Evolutionary conservation across 2,797 vertebrate species (phyloP).

Genomic region (Notamacropus eugenii): DNA sequence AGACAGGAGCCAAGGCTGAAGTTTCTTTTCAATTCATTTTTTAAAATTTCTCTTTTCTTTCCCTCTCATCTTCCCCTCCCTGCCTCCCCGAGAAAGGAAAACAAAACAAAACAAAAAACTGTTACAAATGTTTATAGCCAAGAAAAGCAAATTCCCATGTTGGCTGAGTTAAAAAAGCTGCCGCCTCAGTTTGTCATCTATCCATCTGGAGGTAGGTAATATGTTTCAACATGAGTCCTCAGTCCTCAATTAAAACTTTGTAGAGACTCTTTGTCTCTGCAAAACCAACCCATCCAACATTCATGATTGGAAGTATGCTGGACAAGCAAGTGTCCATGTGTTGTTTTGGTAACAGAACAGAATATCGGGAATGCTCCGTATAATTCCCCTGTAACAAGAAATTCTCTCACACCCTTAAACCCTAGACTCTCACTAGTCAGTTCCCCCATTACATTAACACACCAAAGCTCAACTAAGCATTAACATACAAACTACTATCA

Average conservation of each 20-base stretch:
- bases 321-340: not conserved
- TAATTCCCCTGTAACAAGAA: not conserved
- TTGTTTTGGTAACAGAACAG: not conserved
- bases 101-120: not conserved
- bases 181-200: not conserved
- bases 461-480: not conserved
- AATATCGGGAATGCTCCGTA: not conserved
- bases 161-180: not conserved
- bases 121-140: not conserved
- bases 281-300: not conserved
- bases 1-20: not conserved
- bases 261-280: not conserved
- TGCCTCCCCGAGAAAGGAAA: not conserved
- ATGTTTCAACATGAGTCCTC: not conserved
- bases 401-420: not conserved
- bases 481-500: not conserved
- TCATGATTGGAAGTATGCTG: not conserved
- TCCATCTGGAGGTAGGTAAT: not conserved
- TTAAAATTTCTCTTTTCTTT: not conserved
- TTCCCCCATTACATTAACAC: not conserved
- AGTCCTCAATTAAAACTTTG: not conserved
- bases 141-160: not conserved
- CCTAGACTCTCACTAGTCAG: not conserved
- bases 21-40: not conserved
- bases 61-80: not conserved